Evolutionary conservation across 2,113 vertebrate species (phyloP).

Genomic region (Thymallus thymallus): DNA sequence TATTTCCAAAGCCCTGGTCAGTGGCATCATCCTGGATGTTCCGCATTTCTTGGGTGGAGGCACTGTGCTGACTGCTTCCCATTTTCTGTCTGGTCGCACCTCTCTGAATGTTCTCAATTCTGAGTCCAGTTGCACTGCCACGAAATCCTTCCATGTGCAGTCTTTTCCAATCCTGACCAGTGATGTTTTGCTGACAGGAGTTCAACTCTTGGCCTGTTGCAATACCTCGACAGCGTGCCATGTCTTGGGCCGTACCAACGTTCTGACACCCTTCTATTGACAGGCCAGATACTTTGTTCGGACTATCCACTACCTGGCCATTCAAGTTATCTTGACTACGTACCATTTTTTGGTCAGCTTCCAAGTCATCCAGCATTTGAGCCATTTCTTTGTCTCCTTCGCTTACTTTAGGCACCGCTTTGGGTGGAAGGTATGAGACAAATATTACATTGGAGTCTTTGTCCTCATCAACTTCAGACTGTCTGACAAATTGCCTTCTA

Average conservation of each 20-base stretch:
- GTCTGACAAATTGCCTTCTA: background rate
- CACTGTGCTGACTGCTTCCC: background rate
- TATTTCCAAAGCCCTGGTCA: background rate
- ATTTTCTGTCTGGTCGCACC: background rate
- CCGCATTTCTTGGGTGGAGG: background rate
- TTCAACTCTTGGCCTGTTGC: background rate
- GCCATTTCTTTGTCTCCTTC: background rate
- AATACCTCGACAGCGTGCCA: background rate
- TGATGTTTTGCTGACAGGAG: background rate
- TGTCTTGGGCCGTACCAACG: background rate
- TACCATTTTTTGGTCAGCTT: background rate
- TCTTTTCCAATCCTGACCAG: background rate
- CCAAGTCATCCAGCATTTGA: background rate
- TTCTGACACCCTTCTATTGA: background rate
- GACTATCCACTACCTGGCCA: background rate
- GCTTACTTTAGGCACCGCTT: conserved; percentile 14
- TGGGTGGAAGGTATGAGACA: conserved; percentile 72
- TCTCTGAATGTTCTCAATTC: too few species aligned
- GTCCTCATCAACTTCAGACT: conserved; percentile 31
- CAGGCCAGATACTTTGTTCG: background rate
- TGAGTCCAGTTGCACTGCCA: too few species aligned
- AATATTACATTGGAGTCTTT: conserved; percentile 73
- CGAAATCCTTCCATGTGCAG: too few species aligned
- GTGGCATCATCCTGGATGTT: conserved; percentile 1
- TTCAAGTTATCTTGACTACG: background rate